Evolutionary conservation across 2,888 invertebrate genomes (phyloP).

Genomic region (Pseudanteris insignis): DNA sequence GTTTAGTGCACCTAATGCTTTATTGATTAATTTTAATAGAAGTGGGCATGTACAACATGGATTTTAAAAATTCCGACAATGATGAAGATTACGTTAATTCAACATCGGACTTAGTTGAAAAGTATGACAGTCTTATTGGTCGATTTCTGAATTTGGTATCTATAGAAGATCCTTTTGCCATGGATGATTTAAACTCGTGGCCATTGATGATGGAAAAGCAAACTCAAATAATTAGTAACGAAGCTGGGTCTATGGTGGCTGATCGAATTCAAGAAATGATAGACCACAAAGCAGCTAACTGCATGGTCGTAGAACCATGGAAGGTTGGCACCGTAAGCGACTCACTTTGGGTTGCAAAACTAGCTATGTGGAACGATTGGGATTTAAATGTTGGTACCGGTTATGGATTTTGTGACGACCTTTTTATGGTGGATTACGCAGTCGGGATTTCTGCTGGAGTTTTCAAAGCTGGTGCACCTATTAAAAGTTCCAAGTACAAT

Average conservation of each 20-base stretch:
- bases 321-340: constrained; percentile 60
- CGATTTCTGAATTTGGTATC: constrained; percentile 57
- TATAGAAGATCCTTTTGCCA: constrained; percentile 60
- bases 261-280: constrained; percentile 58
- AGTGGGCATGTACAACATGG: not conserved
- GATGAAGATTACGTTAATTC: constrained; percentile 39
- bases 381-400: constrained; percentile 52
- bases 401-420: constrained; percentile 59
- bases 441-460: constrained; percentile 57
- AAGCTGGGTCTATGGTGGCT: constrained; percentile 55
- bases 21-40: too few relatives aligned
- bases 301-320: constrained; percentile 53
- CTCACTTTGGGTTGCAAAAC: constrained; percentile 54
- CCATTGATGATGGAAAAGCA: constrained; percentile 49
- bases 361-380: constrained; percentile 56
- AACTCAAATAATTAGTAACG: constrained; percentile 57
- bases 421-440: constrained; percentile 58
- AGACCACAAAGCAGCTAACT: constrained; percentile 55
- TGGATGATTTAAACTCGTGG: constrained; percentile 62
- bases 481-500: constrained; percentile 59
- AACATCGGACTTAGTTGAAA: constrained; percentile 52
- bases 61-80: constrained; percentile 56
- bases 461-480: constrained; percentile 60
- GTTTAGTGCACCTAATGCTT: too few relatives aligned
- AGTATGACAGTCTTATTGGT: constrained; percentile 52